Evolutionary conservation across 2,797 vertebrate genomes (phyloP).

Genomic region (Mergus octosetaceus): DNA sequence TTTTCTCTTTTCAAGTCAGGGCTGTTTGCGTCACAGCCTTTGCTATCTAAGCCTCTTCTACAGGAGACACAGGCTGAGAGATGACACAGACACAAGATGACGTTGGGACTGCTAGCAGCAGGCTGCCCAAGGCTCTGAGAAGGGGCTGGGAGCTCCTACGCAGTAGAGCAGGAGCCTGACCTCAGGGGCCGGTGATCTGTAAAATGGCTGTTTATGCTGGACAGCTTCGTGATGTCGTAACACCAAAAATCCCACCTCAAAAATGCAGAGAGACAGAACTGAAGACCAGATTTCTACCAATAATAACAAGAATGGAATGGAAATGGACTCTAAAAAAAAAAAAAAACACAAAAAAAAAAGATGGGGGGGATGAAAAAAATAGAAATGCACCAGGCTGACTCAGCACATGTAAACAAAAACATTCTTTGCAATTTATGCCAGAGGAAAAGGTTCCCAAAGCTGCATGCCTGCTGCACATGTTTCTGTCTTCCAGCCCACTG

Average conservation of each 20-base stretch:
- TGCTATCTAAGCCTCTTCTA: neutral
- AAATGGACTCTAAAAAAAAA: neutral
- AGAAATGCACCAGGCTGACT: neutral
- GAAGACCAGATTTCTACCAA: neutral
- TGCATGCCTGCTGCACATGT: accelerated
- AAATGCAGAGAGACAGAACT: neutral
- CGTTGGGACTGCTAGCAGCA: neutral
- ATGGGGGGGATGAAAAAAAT: neutral
- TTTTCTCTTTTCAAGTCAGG: neutral
- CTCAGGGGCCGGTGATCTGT: neutral
- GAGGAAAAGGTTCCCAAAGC: neutral
- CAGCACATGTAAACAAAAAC: neutral
- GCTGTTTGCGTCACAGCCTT: neutral
- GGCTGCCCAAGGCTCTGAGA: neutral
- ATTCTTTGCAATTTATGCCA: neutral
- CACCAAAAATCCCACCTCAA: neutral
- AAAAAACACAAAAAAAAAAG: neutral
- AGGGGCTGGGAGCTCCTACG: neutral
- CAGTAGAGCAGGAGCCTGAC: neutral
- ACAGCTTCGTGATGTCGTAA: neutral
- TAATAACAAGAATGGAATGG: neutral
- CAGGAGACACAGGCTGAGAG: neutral
- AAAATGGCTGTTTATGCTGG: neutral
- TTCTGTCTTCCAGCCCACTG: neutral
- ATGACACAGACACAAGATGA: neutral